Percentiles rank a stretch among this genome's conserved stretches.
Evolutionary conservation across 2,113 vertebrate species (phyloP).

Genomic region (Hystrix brachyura): DNA sequence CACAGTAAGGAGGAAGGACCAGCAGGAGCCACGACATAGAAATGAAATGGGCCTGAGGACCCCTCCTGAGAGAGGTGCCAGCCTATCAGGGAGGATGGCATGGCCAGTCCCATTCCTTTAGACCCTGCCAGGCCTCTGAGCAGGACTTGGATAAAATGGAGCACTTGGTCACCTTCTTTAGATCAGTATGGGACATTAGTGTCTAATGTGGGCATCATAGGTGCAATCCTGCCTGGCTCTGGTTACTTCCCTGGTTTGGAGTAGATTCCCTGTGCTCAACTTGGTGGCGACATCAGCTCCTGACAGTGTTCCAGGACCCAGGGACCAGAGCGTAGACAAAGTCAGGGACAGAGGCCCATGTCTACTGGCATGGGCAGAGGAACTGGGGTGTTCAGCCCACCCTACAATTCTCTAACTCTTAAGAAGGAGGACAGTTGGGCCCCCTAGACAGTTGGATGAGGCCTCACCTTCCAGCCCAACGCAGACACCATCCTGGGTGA

Average conservation of each 20-base stretch:
- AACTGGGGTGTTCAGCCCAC: background rate
- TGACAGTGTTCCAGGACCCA: background rate
- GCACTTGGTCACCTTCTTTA: background rate
- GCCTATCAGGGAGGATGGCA: background rate
- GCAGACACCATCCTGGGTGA: background rate
- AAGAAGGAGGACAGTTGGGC: background rate
- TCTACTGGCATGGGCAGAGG: background rate
- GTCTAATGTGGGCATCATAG: background rate
- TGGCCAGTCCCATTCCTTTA: background rate
- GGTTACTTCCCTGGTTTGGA: background rate
- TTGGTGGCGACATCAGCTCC: background rate
- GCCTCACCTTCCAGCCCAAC: background rate
- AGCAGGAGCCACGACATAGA: background rate
- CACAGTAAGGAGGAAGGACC: background rate
- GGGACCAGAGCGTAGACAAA: background rate
- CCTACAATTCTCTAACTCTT: background rate
- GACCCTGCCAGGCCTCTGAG: background rate
- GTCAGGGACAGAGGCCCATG: background rate
- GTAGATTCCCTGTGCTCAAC: background rate
- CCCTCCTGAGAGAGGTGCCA: background rate
- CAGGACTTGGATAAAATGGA: background rate
- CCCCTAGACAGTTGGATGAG: background rate
- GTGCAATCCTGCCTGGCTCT: background rate
- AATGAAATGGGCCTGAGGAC: background rate
- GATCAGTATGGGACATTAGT: background rate